Evolutionary conservation across 2,888 invertebrate species (phyloP).

Genomic region (Phymatocera aterrima): DNA sequence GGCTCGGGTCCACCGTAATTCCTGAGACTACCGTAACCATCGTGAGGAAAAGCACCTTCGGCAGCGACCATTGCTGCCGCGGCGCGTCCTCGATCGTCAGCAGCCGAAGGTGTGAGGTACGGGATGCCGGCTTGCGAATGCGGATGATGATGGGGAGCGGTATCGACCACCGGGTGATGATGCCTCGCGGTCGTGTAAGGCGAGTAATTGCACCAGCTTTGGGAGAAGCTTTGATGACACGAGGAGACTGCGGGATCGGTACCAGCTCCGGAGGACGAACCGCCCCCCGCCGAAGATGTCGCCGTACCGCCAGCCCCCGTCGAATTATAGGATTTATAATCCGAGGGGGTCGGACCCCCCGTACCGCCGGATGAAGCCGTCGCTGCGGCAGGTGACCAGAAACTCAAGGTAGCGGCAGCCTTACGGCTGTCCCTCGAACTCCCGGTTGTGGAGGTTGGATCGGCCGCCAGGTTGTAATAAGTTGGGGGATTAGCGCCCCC

Average conservation of each 20-base stretch:
- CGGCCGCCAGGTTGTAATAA: slow-evolving; percentile 85
- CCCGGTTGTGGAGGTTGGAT: slow-evolving; percentile 75
- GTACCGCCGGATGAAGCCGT: slow-evolving; percentile 75
- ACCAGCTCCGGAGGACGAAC: slow-evolving; percentile 72
- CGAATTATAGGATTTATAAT: slow-evolving; percentile 72
- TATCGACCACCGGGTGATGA: slow-evolving; percentile 76
- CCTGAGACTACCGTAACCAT: slow-evolving; percentile 83
- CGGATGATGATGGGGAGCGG: slow-evolving; percentile 78
- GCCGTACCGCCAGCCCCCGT: slow-evolving; percentile 76
- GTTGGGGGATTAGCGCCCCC: slow-evolving; percentile 80
- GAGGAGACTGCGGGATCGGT: slow-evolving; percentile 77
- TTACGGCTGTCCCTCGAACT: slow-evolving; percentile 78
- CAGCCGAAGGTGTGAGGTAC: slow-evolving; percentile 80
- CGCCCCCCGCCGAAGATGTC: slow-evolving; percentile 78
- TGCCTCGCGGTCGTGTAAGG: slow-evolving; percentile 80
- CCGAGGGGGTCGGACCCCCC: slow-evolving; percentile 81
- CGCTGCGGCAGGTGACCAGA: slow-evolving; percentile 81
- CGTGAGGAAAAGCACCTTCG: slow-evolving; percentile 83
- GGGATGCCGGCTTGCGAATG: slow-evolving; percentile 77
- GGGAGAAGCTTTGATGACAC: slow-evolving; percentile 84
- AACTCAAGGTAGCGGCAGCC: slow-evolving; percentile 77
- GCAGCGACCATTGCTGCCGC: slow-evolving; percentile 77
- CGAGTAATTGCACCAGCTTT: slow-evolving; percentile 86
- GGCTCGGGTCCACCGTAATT: slow-evolving; percentile 85
- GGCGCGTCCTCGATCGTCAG: slow-evolving; percentile 83